Conservation (phyloP, 2,797 vertebrate genomes). For the Urocyon cinereoargenteus region DNA sequence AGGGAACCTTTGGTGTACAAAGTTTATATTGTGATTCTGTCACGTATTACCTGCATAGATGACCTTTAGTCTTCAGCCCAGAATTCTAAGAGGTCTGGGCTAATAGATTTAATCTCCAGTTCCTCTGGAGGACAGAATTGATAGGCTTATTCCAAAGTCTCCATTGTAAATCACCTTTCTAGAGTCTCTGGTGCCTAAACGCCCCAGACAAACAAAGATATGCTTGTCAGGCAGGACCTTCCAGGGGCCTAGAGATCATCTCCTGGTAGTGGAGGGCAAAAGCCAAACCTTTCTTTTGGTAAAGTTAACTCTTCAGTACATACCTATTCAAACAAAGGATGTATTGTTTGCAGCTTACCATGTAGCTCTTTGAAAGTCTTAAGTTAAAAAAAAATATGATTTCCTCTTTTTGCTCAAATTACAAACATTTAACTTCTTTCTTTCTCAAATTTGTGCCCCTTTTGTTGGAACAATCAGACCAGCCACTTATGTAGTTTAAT, state of each 20-base stretch:
- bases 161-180: background rate
- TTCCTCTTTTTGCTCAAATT: background rate
- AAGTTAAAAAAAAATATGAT: background rate
- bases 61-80: background rate
- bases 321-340: background rate
- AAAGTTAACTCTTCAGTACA: background rate
- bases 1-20: background rate
- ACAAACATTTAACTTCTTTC: background rate
- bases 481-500: background rate
- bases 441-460: conserved; percentile 13
- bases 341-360: background rate
- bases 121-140: background rate
- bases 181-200: background rate
- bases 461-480: background rate
- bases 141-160: background rate
- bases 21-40: background rate
- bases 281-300: background rate
- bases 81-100: background rate
- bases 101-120: background rate
- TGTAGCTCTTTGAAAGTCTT: conserved; percentile 6
- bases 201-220: background rate
- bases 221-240: background rate
- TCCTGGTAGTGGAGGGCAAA: background rate
- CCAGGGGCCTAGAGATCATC: background rate
- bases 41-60: background rate